These are phyloP conservation scores for Oreochromis spilurus DNA, from an alignment of 2,113 vertebrate genomes.

Conservation along the genomic window DNA sequence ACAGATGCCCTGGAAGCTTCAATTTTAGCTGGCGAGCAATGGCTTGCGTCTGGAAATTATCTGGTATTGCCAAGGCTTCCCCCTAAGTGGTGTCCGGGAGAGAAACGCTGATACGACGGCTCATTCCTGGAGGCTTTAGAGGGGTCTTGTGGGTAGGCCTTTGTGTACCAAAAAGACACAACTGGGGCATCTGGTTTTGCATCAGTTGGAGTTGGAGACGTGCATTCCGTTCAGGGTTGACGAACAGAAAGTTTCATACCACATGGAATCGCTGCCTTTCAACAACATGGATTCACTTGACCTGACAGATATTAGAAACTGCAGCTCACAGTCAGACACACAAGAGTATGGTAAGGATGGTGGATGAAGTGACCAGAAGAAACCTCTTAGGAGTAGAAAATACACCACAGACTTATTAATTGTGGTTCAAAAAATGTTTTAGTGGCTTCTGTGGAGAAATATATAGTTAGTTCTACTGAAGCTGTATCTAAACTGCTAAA, in stretches of 20 bases:
- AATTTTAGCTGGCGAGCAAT: conserved; percentile 32
- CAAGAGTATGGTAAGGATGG: not conserved
- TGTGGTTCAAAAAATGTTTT: not conserved
- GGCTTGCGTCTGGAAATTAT: conserved; percentile 44
- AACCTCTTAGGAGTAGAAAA: conserved; percentile 28
- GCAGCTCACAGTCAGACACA: not conserved
- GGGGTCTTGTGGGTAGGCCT: conserved; percentile 10
- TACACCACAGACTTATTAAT: not conserved
- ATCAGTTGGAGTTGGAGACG: conserved; percentile 50
- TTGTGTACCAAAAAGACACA: conserved; percentile 20
- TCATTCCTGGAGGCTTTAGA: conserved; percentile 37
- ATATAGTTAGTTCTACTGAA: not conserved
- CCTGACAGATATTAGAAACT: conserved; percentile 33
- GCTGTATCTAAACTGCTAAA: not conserved
- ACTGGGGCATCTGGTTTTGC: conserved; percentile 5
- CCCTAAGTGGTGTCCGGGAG: conserved; percentile 37
- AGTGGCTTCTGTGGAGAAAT: not conserved
- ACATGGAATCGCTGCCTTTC: conserved; percentile 10
- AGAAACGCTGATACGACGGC: conserved; percentile 30
- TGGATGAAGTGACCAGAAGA: conserved; percentile 12
- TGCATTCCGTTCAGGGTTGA: conserved; percentile 32
- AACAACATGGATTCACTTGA: conserved; percentile 19
- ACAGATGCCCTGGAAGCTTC: conserved; percentile 47
- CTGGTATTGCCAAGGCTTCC: conserved; percentile 39
- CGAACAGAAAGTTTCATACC: conserved; percentile 12